Conservation (phyloP, 2,113 vertebrate species). For the Hipposideros armiger region DNA sequence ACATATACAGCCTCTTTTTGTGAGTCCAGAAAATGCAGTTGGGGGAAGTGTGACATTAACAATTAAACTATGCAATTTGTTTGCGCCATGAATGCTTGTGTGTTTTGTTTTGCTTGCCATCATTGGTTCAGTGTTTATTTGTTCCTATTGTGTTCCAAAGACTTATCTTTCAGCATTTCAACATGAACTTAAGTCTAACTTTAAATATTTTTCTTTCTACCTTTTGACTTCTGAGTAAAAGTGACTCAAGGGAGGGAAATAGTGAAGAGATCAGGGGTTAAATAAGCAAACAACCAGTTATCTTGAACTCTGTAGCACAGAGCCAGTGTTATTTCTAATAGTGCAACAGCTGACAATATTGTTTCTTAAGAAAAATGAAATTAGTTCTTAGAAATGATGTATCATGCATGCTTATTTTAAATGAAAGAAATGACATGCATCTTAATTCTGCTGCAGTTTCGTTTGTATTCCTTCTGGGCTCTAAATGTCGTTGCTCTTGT, state of each 20-base stretch:
- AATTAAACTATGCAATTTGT: neutral
- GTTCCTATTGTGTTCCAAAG: neutral
- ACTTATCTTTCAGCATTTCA: neutral
- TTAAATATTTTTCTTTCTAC: neutral
- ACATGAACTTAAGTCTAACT: neutral
- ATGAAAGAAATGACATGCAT: neutral
- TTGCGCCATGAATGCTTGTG: fast-evolving
- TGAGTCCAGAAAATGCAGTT: neutral
- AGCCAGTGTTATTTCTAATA: neutral
- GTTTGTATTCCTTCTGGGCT: neutral
- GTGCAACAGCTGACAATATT: neutral
- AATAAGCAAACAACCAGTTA: neutral
- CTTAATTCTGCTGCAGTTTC: conserved; percentile 26
- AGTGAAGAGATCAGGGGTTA: neutral
- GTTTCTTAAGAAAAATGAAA: conserved; percentile 39
- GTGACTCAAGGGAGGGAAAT: neutral
- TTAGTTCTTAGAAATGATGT: neutral
- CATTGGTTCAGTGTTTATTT: neutral
- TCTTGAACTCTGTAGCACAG: neutral
- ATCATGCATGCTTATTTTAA: neutral
- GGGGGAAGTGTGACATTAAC: neutral
- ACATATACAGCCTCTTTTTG: neutral
- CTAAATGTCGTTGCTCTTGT: neutral
- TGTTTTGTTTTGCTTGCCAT: neutral
- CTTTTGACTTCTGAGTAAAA: conserved; percentile 37